These are phyloP conservation scores for Triops longicaudatus DNA, from an alignment of 1,140 invertebrate species.

Conservation along the genomic window DNA sequence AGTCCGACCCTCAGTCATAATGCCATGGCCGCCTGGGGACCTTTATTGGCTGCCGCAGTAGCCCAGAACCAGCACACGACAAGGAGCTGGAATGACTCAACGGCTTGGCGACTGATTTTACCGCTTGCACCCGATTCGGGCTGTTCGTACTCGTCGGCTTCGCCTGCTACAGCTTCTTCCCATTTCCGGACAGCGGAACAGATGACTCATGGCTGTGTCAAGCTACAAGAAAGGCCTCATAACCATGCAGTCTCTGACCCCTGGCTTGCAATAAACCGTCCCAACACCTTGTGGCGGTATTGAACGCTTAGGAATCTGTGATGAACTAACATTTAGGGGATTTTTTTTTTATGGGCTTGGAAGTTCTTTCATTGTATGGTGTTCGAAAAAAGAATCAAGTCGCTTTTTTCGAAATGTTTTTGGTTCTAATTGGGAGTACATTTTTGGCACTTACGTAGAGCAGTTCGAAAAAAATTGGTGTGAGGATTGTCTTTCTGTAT, in stretches of 20 bases:
- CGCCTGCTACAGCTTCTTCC: not conserved
- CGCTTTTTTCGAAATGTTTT: too few species aligned
- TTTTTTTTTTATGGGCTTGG: not conserved
- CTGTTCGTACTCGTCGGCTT: not conserved
- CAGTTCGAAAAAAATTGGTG: too few species aligned
- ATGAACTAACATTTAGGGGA: not conserved
- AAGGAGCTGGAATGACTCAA: not conserved
- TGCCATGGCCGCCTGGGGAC: not conserved
- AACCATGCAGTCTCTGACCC: not conserved
- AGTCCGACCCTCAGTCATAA: conserved; percentile 20
- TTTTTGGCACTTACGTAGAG: too few species aligned
- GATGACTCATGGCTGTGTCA: not conserved
- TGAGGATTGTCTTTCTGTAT: too few species aligned
- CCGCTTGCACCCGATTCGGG: not conserved
- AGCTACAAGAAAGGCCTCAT: not conserved
- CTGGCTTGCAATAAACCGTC: not conserved
- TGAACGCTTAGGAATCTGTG: not conserved
- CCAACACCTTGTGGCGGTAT: not conserved
- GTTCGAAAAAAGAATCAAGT: too few species aligned
- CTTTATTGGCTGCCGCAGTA: not conserved
- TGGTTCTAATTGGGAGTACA: too few species aligned
- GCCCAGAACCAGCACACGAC: not conserved
- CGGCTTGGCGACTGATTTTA: not conserved
- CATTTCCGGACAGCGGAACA: not conserved
- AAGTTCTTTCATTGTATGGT: not conserved